A percentile compares a stretch with the other conserved stretches of the same genome.
These are phyloP conservation scores for Aphelenchoides besseyi DNA, from an alignment of 1,140 invertebrate genomes.

Conservation along the genomic window DNA sequence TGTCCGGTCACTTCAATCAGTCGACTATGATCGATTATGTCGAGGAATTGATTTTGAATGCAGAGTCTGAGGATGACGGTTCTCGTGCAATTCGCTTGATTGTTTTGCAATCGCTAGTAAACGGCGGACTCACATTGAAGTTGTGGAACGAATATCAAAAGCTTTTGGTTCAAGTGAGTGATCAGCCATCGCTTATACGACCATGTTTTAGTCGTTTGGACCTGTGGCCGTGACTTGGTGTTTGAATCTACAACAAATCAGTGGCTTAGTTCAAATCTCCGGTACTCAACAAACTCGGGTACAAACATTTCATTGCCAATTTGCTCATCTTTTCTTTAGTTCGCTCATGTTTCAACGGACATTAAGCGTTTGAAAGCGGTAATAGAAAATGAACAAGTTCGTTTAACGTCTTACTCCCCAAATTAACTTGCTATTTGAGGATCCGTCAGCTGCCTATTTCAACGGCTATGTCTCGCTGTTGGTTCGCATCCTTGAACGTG, in stretches of 20 bases:
- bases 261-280: not conserved
- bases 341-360: conserved; percentile 3
- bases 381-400: not conserved
- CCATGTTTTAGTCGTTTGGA: conserved; percentile 13
- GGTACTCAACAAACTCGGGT: not conserved
- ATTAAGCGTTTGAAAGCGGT: conserved; percentile 1
- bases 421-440: no score
- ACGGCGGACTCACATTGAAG: conserved; percentile 82
- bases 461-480: conserved; percentile 11
- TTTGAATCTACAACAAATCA: conserved; percentile 12
- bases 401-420: no score
- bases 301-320: not conserved
- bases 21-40: not conserved
- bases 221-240: conserved; percentile 8
- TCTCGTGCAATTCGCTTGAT: conserved; percentile 75
- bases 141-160: conserved; percentile 84
- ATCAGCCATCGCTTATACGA: not conserved
- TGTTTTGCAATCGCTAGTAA: conserved; percentile 80
- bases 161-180: conserved; percentile 71
- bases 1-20: not conserved
- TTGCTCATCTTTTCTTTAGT: conserved; percentile 5
- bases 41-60: not conserved
- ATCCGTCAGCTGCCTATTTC: not conserved
- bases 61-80: not conserved
- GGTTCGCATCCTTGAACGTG: conserved; percentile 1